phyloP scores from a whole-genome alignment of 2,113 vertebrate species.

The Pleuronectes platessa region DNA sequence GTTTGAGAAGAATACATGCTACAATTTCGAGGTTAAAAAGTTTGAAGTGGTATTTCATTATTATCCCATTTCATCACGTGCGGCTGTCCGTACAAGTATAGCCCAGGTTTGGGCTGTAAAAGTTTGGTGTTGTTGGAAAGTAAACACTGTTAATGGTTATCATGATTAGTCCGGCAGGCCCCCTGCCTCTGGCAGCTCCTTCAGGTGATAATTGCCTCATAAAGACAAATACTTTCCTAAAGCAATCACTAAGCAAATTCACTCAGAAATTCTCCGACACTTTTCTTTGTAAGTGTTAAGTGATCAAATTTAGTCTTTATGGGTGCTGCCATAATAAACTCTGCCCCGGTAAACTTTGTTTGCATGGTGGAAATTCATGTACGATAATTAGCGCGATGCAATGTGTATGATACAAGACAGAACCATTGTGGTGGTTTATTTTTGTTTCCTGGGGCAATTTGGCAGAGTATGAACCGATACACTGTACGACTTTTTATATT shows the following conservation, averaged over 20 bases:
- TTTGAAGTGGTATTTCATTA: slow-evolving; percentile 34
- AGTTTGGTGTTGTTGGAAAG: slow-evolving; percentile 57
- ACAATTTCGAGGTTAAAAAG: slow-evolving; percentile 1
- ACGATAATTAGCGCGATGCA: slow-evolving; percentile 67
- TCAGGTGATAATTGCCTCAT: slow-evolving; percentile 78
- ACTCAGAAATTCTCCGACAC: slow-evolving; percentile 40
- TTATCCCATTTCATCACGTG: slow-evolving; percentile 37
- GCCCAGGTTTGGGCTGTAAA: slow-evolving; percentile 53
- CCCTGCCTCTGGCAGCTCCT: slow-evolving; percentile 63
- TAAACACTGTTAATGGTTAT: slow-evolving; percentile 75
- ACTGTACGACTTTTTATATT: slow-evolving; percentile 50
- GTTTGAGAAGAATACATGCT: neutral
- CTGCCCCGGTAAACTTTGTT: slow-evolving; percentile 63
- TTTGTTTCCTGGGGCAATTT: slow-evolving; percentile 57
- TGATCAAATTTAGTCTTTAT: slow-evolving; percentile 59
- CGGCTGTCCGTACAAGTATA: neutral
- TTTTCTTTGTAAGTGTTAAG: slow-evolving; percentile 60
- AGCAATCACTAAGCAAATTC: slow-evolving; percentile 64
- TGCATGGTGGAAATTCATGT: slow-evolving; percentile 44
- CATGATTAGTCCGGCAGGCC: slow-evolving; percentile 67
- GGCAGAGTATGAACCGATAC: slow-evolving; percentile 40
- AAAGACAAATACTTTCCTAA: slow-evolving; percentile 76
- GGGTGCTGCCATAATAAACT: slow-evolving; percentile 61
- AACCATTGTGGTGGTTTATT: slow-evolving; percentile 56
- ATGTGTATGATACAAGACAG: slow-evolving; percentile 56